These are phyloP conservation scores for Callorhinus ursinus DNA, from an alignment of 2,113 vertebrate genomes.

Conservation along the genomic window DNA sequence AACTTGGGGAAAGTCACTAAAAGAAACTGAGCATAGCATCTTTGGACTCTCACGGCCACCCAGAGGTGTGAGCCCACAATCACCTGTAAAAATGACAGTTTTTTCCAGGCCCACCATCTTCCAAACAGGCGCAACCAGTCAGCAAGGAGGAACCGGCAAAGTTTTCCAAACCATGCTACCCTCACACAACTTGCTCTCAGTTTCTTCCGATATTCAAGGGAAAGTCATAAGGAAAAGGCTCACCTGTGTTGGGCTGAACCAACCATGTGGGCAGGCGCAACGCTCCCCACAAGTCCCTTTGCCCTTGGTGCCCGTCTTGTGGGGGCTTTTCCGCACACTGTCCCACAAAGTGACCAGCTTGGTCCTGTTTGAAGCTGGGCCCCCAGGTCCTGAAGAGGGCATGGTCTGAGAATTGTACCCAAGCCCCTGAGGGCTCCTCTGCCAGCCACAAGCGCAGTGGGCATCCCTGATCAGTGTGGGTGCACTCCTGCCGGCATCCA, in stretches of 20 bases:
- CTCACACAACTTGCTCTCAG: conserved; percentile 59
- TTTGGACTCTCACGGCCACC: background rate
- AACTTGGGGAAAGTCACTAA: conserved; percentile 37
- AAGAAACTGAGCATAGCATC: conserved; percentile 29
- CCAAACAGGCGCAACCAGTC: conserved; percentile 6
- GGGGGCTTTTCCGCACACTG: conserved; percentile 87
- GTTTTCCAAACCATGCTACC: conserved; percentile 71
- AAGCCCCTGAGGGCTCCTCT: conserved; percentile 81
- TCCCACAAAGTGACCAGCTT: conserved; percentile 86
- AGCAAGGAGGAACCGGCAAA: conserved; percentile 58
- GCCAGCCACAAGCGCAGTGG: conserved; percentile 88
- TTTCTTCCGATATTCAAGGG: conserved; percentile 47
- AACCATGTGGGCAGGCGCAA: conserved; percentile 89
- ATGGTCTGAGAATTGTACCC: conserved; percentile 70
- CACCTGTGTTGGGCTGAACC: conserved; percentile 92
- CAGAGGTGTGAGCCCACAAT: conserved; percentile 39
- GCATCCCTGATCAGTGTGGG: conserved; percentile 81
- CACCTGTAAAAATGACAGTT: background rate
- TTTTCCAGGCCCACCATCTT: background rate
- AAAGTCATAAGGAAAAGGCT: conserved; percentile 80
- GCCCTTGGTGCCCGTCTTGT: conserved; percentile 77
- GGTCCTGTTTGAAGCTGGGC: conserved; percentile 80
- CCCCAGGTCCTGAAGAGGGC: conserved; percentile 78
- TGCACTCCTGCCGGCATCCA: conserved; percentile 67
- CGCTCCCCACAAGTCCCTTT: conserved; percentile 87